phyloP scores from a whole-genome alignment of 2,113 vertebrate species.

The Mormoops blainvillei region DNA sequence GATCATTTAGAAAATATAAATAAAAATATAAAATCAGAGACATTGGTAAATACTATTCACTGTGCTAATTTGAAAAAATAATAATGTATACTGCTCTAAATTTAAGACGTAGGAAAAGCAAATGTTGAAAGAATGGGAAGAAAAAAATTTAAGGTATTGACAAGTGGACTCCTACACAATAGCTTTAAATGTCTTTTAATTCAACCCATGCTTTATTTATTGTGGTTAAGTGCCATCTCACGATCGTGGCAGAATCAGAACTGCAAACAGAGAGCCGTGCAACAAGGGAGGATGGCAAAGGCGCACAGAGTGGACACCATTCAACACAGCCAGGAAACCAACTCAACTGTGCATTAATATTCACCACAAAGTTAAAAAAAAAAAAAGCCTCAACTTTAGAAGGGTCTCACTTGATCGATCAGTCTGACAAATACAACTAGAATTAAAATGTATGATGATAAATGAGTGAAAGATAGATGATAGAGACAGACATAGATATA shows the following conservation, averaged over 20 bases:
- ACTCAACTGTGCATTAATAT: neutral
- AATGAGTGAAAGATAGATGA: neutral
- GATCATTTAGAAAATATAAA: neutral
- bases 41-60: neutral
- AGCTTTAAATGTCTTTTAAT: neutral
- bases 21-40: neutral
- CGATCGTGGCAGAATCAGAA: neutral
- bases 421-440: neutral
- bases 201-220: neutral
- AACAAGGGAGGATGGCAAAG: neutral
- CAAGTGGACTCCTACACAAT: neutral
- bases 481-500: neutral
- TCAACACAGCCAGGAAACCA: neutral
- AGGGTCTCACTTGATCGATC: neutral
- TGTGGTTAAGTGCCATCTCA: neutral
- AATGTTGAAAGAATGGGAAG: neutral
- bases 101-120: neutral
- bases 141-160: neutral
- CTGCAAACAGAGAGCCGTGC: neutral
- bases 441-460: constrained; percentile 19
- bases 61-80: neutral
- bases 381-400: neutral
- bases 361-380: neutral
- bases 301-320: neutral
- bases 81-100: neutral